These are phyloP conservation scores for Seriola quinqueradiata DNA, from an alignment of 2,113 vertebrate genomes.

Conservation along the genomic window DNA sequence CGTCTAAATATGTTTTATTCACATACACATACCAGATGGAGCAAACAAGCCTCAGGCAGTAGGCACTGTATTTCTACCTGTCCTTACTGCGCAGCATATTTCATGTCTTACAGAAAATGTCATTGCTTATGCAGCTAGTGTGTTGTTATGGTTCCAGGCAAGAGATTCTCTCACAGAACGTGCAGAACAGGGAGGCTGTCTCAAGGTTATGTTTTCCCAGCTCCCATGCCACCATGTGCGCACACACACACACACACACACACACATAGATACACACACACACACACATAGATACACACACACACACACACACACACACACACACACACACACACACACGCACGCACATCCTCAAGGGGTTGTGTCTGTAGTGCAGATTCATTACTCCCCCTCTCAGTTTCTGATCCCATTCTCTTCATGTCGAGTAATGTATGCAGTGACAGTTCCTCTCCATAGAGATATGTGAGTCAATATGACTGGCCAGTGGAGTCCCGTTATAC, in stretches of 20 bases:
- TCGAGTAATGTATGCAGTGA: conserved; percentile 51
- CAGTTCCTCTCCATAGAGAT: conserved; percentile 41
- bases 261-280: conserved; percentile 16
- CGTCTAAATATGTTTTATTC: conserved; percentile 24
- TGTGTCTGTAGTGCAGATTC: conserved; percentile 61
- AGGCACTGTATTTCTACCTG: conserved; percentile 43
- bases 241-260: conserved; percentile 18
- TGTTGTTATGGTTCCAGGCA: conserved; percentile 69
- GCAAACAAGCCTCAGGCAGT: conserved; percentile 40
- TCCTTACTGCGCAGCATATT: conserved; percentile 41
- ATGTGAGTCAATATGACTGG: conserved; percentile 37
- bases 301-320: conserved; percentile 10
- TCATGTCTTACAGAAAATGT: conserved; percentile 41
- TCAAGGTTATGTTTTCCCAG: conserved; percentile 79
- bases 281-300: conserved; percentile 24
- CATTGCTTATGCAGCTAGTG: conserved; percentile 58
- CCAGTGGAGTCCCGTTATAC: conserved; percentile 29
- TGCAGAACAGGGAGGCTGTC: conserved; percentile 55
- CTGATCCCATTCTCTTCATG: conserved; percentile 43
- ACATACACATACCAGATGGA: conserved; percentile 36
- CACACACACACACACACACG: conserved; percentile 8
- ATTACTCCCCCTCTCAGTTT: conserved; percentile 50
- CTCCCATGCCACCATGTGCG: conserved; percentile 36
- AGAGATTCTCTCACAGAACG: conserved; percentile 63
- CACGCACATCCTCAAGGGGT: conserved; percentile 40